Evolutionary conservation across 2,888 invertebrate species (phyloP).

Genomic region (Ligdia adustata): DNA sequence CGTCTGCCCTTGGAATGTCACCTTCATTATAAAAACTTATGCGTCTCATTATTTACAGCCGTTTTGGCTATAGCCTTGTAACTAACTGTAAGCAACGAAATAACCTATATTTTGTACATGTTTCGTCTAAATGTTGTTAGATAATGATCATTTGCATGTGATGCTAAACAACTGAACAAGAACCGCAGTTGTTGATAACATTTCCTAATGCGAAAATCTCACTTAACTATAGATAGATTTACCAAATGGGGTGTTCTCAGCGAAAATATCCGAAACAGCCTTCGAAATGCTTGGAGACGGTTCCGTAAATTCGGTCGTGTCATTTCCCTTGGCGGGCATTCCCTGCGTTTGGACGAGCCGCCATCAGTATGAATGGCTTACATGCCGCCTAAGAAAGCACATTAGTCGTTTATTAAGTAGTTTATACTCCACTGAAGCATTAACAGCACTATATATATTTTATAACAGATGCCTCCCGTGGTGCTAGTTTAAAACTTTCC

Average conservation of each 20-base stretch:
- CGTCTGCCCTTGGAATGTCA: slow-evolving; percentile 33
- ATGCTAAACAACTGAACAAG: no score
- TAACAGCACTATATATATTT: no score
- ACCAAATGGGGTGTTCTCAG: slow-evolving; percentile 34
- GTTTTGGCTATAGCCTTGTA: neutral
- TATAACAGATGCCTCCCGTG: no score
- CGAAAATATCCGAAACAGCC: slow-evolving; percentile 50
- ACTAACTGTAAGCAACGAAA: no score
- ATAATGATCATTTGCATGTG: no score
- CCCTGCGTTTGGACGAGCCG: slow-evolving; percentile 49
- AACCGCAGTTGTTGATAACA: slow-evolving; percentile 4
- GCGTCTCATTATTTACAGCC: slow-evolving; percentile 20
- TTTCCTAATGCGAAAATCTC: slow-evolving; percentile 17
- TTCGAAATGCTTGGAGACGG: slow-evolving; percentile 48
- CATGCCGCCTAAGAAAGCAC: slow-evolving; percentile 14
- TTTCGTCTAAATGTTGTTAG: no score
- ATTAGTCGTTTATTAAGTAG: no score
- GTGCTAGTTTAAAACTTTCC: no score
- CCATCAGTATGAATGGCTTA: slow-evolving; percentile 31
- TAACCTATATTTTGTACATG: no score
- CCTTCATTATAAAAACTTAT: slow-evolving; percentile 32
- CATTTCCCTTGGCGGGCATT: slow-evolving; percentile 56
- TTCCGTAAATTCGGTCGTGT: slow-evolving; percentile 57
- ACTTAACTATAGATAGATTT: slow-evolving; percentile 17
- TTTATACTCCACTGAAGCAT: no score